phyloP scores from a whole-genome alignment of 2,113 vertebrate species.

The Lepisosteus osseus region DNA sequence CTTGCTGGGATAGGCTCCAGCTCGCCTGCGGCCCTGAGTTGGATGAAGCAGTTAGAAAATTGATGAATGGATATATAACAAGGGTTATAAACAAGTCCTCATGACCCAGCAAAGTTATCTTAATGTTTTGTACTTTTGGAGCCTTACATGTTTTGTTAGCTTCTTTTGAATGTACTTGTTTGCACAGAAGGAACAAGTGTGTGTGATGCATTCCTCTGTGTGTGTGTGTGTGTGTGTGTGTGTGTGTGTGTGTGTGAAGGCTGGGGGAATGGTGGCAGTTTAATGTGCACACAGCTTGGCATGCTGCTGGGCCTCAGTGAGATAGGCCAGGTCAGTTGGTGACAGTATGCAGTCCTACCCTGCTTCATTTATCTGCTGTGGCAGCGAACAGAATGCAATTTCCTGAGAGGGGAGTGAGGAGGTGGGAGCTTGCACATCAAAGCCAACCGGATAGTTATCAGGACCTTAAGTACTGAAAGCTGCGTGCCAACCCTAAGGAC shows the following conservation, averaged over 20 bases:
- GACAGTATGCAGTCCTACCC: conserved; percentile 59
- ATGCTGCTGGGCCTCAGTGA: conserved; percentile 57
- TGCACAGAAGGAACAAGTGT: background rate
- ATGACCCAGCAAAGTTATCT: too few species aligned
- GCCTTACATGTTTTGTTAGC: too few species aligned
- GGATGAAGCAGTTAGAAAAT: too few species aligned
- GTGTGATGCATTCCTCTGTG: background rate
- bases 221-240: background rate
- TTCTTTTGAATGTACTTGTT: too few species aligned
- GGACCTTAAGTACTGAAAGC: conserved; percentile 58
- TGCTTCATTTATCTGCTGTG: conserved; percentile 68
- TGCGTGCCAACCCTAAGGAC: conserved; percentile 64
- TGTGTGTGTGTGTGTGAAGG: conserved; percentile 3
- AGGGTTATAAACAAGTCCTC: too few species aligned
- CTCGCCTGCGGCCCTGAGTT: too few species aligned
- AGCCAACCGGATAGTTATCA: conserved; percentile 54
- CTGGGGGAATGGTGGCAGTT: conserved; percentile 35
- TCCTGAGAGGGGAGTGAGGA: conserved; percentile 62
- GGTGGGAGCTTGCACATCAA: conserved; percentile 61
- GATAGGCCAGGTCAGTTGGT: conserved; percentile 61
- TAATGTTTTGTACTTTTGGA: too few species aligned
- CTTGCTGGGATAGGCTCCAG: too few species aligned
- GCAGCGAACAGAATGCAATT: conserved; percentile 67
- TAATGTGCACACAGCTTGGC: conserved; percentile 47
- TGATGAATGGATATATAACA: too few species aligned